A percentile compares a stretch with the other conserved stretches of the same genome.
These are phyloP conservation scores for Tapirus indicus DNA, from an alignment of 2,797 vertebrate genomes.

Conservation along the genomic window DNA sequence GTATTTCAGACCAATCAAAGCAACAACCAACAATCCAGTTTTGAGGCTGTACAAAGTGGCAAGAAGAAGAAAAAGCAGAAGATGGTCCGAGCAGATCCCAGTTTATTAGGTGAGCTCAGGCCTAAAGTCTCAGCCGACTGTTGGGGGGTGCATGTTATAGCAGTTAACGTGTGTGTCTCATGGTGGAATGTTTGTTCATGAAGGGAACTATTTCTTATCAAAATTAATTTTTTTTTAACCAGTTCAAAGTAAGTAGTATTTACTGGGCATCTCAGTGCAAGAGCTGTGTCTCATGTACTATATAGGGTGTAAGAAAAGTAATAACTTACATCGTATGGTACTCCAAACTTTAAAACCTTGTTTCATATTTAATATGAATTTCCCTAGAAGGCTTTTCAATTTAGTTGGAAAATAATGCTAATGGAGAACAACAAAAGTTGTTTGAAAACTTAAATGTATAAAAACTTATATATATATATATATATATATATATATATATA, in stretches of 20 bases:
- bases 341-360: not conserved
- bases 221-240: not conserved
- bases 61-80: slow-evolving; percentile 99
- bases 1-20: slow-evolving; percentile 96
- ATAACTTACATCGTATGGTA: not conserved
- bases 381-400: not conserved
- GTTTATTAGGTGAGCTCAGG: slow-evolving; percentile 94
- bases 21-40: slow-evolving; percentile 94
- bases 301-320: not conserved
- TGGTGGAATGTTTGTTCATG: not conserved
- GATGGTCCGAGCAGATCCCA: slow-evolving; percentile 99
- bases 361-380: not conserved
- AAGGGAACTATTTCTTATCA: not conserved
- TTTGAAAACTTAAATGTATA: not conserved
- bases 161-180: too few species aligned
- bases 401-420: slow-evolving; percentile 14
- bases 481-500: not conserved
- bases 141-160: too few species aligned
- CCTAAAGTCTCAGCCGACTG: too few species aligned
- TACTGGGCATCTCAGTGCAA: not conserved
- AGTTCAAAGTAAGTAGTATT: not conserved
- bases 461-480: not conserved
- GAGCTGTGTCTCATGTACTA: not conserved
- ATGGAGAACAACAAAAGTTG: not conserved
- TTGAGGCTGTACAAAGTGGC: slow-evolving; percentile 97